phyloP scores from a whole-genome alignment of 2,888 invertebrate genomes.

The Acrobasis repandana region DNA sequence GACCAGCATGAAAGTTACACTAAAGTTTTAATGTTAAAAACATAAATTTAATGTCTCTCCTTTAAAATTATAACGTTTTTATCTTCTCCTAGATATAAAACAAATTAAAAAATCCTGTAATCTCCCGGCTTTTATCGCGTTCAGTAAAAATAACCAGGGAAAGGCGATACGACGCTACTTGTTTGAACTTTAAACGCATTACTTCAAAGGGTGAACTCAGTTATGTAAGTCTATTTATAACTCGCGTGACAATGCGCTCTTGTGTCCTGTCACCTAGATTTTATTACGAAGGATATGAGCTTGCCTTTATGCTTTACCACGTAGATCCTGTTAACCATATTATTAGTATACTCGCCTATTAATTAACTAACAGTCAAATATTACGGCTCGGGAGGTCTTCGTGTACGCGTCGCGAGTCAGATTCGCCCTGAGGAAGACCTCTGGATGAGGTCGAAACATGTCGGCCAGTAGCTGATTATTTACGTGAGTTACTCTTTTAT shows the following conservation, averaged over 20 bases:
- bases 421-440: too few species aligned
- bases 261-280: conserved; percentile 19
- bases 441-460: too few species aligned
- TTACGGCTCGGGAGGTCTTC: too few species aligned
- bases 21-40: neutral
- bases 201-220: conserved; percentile 39
- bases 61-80: neutral
- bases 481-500: too few species aligned
- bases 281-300: neutral
- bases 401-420: too few species aligned
- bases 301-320: neutral
- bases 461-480: too few species aligned
- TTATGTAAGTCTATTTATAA: conserved; percentile 25
- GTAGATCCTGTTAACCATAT: too few species aligned
- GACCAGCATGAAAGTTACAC: neutral
- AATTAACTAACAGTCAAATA: too few species aligned
- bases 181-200: conserved; percentile 32
- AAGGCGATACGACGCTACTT: conserved; percentile 31
- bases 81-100: neutral
- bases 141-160: conserved; percentile 37
- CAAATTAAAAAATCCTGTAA: conserved; percentile 21
- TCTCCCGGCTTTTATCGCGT: conserved; percentile 28
- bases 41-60: neutral
- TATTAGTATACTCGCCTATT: too few species aligned
- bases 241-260: neutral